Evolutionary conservation across 2,113 vertebrate genomes (phyloP), one percentile per base, ranked within the genome.

Genomic region (Camelus bactrianus): DNA sequence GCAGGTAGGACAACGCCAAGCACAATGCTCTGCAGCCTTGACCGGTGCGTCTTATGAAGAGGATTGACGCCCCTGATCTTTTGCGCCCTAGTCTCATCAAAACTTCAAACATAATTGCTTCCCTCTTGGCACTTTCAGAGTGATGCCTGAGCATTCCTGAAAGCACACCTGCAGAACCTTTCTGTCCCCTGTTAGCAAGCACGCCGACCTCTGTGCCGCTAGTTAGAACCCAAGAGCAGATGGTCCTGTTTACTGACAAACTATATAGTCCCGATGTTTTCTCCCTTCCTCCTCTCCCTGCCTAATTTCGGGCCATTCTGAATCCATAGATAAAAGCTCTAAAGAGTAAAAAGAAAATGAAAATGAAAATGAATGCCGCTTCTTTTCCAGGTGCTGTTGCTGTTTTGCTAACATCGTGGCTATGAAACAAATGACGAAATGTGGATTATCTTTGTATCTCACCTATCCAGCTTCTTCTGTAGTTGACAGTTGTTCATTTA

Each of bases 401-500:
- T 89, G 28, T 65, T 94, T 94, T 73, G 28, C 80, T 28, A 77
- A 46, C 10, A 46, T 76, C 28, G 58, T 83, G 80, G 14, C 35
- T 85, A 42, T 75, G 56, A 93, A 89, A 84, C 20, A 64, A 94
- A 62, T 69, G 48, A 69, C 32, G 58, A 50, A 91, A 83, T 76
- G 26, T 50, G n/a, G 26, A 81, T 82, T 72, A 6, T 73, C 30
- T 94, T 77, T 88, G 30, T 62, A 13, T 92, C 76, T 69, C n/a
- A 50, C 26, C 13, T 89, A 3, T n/a, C 26, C 35, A 26, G 22
- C 0, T 4, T 77, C 50, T 90, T 89, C 79, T 82, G 72, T 69
- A 64, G 85, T 72, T 88, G 86, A 72, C 60, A 60, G 19, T 56
- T 87, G 22, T 81, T 80, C 12, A 94, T 79, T 94, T 93, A 80